Evolutionary conservation across 2,888 invertebrate species (phyloP).

Genomic region (Apeira syringaria): DNA sequence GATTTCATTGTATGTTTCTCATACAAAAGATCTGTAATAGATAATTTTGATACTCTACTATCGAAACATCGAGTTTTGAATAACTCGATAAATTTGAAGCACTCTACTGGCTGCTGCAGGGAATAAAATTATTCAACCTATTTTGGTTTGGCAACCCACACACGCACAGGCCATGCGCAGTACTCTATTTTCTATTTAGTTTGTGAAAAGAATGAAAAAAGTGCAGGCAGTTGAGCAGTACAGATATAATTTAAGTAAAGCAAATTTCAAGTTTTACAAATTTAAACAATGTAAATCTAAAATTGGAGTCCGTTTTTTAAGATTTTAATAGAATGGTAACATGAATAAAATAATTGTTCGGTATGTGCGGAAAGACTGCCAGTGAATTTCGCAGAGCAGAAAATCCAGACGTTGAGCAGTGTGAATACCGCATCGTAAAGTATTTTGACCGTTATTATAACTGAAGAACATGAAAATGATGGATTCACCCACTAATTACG

Average conservation of each 20-base stretch:
- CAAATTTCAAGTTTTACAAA: slow-evolving; percentile 58
- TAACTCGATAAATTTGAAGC: too few species aligned
- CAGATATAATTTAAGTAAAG: slow-evolving; percentile 57
- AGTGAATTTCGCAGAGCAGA: slow-evolving; percentile 50
- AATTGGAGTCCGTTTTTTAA: slow-evolving; percentile 28
- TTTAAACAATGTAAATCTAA: too few species aligned
- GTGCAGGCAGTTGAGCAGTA: slow-evolving; percentile 52
- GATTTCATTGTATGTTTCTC: too few species aligned
- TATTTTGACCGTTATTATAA: slow-evolving; percentile 42
- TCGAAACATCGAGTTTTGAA: too few species aligned
- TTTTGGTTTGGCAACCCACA: too few species aligned
- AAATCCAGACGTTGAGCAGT: slow-evolving; percentile 47
- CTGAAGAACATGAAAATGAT: slow-evolving; percentile 40
- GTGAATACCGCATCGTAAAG: slow-evolving; percentile 72
- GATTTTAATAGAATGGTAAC: slow-evolving; percentile 45
- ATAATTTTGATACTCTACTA: too few species aligned
- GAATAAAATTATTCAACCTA: too few species aligned
- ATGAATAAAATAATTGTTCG: slow-evolving; percentile 44
- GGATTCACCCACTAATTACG: slow-evolving; percentile 34
- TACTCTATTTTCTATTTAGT: too few species aligned
- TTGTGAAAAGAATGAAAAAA: slow-evolving; percentile 66
- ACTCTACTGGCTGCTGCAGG: too few species aligned
- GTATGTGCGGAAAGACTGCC: slow-evolving; percentile 53
- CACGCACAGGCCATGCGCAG: too few species aligned
- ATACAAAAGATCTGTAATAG: too few species aligned